A percentile compares a stretch with the other conserved stretches of the same genome.
phyloP scores from a whole-genome alignment of 2,797 vertebrate genomes.

The Moxostoma hubbsi region DNA sequence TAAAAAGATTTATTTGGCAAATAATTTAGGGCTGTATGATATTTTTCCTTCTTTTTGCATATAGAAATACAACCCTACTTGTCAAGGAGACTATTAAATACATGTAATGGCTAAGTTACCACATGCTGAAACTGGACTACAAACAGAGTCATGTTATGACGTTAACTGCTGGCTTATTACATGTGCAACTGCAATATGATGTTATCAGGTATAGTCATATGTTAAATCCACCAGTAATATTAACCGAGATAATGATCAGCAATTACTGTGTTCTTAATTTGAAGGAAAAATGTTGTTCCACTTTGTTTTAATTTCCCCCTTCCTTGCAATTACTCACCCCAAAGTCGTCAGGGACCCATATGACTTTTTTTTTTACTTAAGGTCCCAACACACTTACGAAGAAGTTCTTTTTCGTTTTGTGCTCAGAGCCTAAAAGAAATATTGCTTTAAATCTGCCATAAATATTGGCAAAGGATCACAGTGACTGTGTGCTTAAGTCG shows the following conservation, averaged over 20 bases:
- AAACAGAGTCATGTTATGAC: slow-evolving; percentile 32
- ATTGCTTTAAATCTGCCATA: slow-evolving; percentile 54
- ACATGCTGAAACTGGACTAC: slow-evolving; percentile 21
- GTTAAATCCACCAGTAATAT: slow-evolving; percentile 65
- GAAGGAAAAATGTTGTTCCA: slow-evolving; percentile 32
- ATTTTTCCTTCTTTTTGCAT: neutral
- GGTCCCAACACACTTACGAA: no score
- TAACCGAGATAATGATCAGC: slow-evolving; percentile 49
- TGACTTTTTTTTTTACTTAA: no score
- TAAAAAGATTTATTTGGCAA: neutral
- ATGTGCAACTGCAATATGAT: slow-evolving; percentile 56
- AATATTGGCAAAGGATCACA: slow-evolving; percentile 61
- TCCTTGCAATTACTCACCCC: slow-evolving; percentile 39
- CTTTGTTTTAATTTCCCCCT: slow-evolving; percentile 65
- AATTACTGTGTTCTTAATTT: slow-evolving; percentile 57
- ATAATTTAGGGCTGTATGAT: neutral
- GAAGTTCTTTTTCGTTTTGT: no score
- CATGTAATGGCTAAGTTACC: neutral
- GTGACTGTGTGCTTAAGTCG: slow-evolving; percentile 55
- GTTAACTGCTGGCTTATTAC: slow-evolving; percentile 1
- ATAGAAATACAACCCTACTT: neutral
- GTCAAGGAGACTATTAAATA: neutral
- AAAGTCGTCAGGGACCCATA: no score
- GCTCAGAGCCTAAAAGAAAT: no score
- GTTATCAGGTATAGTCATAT: slow-evolving; percentile 62